A percentile compares a stretch with the other conserved stretches of the same genome.
Conservation (phyloP, 1,140 invertebrate genomes). For the Cephus cinctus region DNA sequence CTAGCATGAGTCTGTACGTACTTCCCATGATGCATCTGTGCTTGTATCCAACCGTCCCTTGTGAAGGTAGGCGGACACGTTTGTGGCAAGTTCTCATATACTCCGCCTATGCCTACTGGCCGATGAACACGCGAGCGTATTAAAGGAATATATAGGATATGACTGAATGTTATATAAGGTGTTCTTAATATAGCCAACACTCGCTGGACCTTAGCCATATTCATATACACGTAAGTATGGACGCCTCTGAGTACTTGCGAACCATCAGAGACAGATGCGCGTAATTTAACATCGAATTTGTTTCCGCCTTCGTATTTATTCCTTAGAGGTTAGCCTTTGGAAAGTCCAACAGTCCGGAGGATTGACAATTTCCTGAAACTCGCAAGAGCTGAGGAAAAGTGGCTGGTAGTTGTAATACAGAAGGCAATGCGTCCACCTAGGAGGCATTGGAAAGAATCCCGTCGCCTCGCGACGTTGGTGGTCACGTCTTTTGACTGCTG, state of each 20-base stretch:
- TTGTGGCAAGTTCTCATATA: too few relatives aligned
- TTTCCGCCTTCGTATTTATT: not conserved
- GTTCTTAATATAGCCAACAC: conserved; percentile 38
- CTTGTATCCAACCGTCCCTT: too few relatives aligned
- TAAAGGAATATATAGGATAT: conserved; percentile 30
- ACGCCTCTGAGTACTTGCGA: not conserved
- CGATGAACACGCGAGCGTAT: conserved; percentile 16
- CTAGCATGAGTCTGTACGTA: too few relatives aligned
- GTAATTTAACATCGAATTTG: conserved; percentile 10
- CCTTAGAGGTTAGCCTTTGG: not conserved
- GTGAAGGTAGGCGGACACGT: too few relatives aligned
- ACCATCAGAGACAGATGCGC: not conserved
- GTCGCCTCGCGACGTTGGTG: not conserved
- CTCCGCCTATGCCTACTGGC: too few relatives aligned
- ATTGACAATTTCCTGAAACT: too few relatives aligned
- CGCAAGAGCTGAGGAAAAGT: too few relatives aligned
- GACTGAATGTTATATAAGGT: conserved; percentile 35
- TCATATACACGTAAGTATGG: not conserved
- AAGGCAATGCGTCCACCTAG: too few relatives aligned
- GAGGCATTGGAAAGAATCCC: not conserved
- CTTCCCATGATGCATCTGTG: too few relatives aligned
- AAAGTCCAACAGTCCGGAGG: too few relatives aligned
- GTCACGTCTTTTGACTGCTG: not conserved
- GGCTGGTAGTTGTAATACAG: too few relatives aligned
- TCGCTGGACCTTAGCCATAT: conserved; percentile 37